phyloP scores from a whole-genome alignment of 2,888 invertebrate genomes.

The Coleophora deauratella region DNA sequence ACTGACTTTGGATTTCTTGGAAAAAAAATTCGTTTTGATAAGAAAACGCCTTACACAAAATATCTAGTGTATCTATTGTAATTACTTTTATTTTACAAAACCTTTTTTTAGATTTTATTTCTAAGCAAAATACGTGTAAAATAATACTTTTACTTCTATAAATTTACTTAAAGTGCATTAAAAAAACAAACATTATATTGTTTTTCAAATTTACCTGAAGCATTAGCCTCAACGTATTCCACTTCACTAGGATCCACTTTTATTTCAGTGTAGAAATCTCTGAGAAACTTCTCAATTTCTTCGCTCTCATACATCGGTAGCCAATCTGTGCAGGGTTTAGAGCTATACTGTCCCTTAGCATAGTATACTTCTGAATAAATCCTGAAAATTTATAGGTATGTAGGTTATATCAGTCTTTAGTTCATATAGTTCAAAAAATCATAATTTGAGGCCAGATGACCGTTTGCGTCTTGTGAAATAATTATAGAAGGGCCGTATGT shows the following conservation, averaged over 20 bases:
- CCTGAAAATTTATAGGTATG: conserved; percentile 18
- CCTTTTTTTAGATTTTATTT: too few relatives aligned
- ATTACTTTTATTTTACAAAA: not conserved
- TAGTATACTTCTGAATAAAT: conserved; percentile 43
- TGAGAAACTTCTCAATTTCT: conserved; percentile 62
- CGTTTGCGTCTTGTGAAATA: too few relatives aligned
- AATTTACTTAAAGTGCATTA: too few relatives aligned
- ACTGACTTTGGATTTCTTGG: too few relatives aligned
- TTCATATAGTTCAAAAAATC: too few relatives aligned
- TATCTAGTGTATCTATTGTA: not conserved
- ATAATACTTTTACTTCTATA: conserved; percentile 13
- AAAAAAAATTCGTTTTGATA: not conserved
- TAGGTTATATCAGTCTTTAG: not conserved
- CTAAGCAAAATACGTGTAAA: too few relatives aligned
- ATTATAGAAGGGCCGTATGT: too few relatives aligned
- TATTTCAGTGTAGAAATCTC: conserved; percentile 75
- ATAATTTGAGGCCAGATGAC: not conserved
- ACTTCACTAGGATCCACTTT: conserved; percentile 78
- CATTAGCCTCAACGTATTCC: conserved; percentile 88
- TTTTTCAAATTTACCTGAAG: conserved; percentile 67
- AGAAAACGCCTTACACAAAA: not conserved
- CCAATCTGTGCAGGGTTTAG: conserved; percentile 23
- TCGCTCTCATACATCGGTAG: conserved; percentile 27
- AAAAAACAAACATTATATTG: too few relatives aligned
- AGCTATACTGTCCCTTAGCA: conserved; percentile 26